These are phyloP conservation scores for Steinernema khuongi DNA, from an alignment of 1,140 invertebrate species.

Conservation along the genomic window DNA sequence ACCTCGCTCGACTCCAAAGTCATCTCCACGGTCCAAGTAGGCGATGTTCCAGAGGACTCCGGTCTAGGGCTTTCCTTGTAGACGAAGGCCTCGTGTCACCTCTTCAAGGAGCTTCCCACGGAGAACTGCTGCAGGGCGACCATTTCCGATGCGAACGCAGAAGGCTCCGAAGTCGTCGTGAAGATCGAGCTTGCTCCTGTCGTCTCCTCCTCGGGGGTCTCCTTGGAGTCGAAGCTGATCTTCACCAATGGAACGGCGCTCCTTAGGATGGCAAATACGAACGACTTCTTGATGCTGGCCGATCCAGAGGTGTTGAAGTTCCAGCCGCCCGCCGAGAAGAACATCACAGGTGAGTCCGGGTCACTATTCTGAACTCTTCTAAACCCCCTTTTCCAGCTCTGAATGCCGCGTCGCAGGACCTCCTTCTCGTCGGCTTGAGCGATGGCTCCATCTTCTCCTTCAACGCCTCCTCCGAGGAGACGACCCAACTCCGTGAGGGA, in stretches of 20 bases:
- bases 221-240: neutral
- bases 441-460: neutral
- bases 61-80: neutral
- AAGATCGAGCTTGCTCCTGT: neutral
- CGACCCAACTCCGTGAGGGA: neutral
- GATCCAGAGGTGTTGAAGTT: slow-evolving; percentile 1
- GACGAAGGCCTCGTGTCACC: slow-evolving; percentile 21
- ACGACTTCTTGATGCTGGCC: neutral
- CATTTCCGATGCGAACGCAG: slow-evolving; percentile 13
- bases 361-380: neutral
- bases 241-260: slow-evolving; percentile 4
- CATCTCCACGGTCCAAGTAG: neutral
- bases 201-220: neutral
- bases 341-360: neutral
- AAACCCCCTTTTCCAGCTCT: neutral
- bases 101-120: slow-evolving; percentile 30
- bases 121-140: slow-evolving; percentile 29
- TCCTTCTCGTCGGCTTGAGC: neutral
- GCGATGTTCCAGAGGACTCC: neutral
- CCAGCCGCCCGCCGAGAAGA: neutral
- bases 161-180: neutral
- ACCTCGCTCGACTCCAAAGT: neutral
- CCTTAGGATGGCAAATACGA: neutral
- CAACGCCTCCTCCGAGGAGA: neutral
- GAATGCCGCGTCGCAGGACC: neutral